Evolutionary conservation across 2,113 vertebrate genomes (phyloP).

Genomic region (Oostethus manadensis): DNA sequence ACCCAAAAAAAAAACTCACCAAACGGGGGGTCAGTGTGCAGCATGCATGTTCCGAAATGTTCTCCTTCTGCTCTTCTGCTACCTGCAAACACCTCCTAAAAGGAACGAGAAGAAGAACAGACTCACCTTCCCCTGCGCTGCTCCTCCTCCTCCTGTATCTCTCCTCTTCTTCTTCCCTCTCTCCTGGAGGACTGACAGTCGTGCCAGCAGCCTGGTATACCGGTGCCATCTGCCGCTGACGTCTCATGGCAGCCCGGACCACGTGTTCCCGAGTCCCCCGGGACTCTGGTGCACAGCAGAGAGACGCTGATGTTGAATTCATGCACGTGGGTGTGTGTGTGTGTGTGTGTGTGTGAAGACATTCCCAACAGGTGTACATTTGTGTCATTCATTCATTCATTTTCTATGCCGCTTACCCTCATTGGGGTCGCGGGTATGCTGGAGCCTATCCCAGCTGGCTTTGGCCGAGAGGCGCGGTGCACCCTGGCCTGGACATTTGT

Average conservation of each 20-base stretch:
- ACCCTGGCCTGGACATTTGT: too few relatives aligned
- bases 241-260: conserved; percentile 94
- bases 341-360: too few relatives aligned
- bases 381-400: too few relatives aligned
- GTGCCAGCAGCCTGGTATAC: conserved; percentile 97
- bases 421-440: too few relatives aligned
- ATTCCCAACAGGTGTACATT: too few relatives aligned
- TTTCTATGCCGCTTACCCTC: too few relatives aligned
- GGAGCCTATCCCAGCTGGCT: too few relatives aligned
- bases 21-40: background rate
- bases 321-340: background rate
- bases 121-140: conserved; percentile 26
- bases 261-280: conserved; percentile 88
- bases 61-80: background rate
- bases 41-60: background rate
- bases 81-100: background rate
- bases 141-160: conserved; percentile 72
- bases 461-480: too few relatives aligned
- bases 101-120: background rate
- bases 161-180: conserved; percentile 48
- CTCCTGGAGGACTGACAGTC: conserved; percentile 96
- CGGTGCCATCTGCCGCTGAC: conserved; percentile 99
- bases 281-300: conserved; percentile 87
- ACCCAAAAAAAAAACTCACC: conserved; percentile 3
- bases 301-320: background rate